A percentile compares a stretch with the other conserved stretches of the same genome.
These are phyloP conservation scores for Drosophila mayri DNA, from an alignment of 1,140 invertebrate species.

Conservation along the genomic window DNA sequence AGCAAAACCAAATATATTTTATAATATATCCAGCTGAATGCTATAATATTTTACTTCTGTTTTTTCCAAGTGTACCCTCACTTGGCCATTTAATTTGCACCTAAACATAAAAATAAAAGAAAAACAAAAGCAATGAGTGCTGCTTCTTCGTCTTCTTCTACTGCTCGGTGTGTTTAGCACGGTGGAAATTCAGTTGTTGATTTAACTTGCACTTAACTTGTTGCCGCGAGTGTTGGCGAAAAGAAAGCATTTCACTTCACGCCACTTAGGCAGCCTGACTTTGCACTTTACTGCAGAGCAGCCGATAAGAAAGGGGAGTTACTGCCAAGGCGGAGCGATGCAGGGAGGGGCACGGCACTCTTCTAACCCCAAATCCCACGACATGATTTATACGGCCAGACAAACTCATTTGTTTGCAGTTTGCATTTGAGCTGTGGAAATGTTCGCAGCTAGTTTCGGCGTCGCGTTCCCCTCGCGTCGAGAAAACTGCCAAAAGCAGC, in stretches of 20 bases:
- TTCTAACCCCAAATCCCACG: constrained; percentile 43
- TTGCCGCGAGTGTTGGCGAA: constrained; percentile 43
- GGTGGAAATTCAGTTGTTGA: constrained; percentile 61
- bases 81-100: constrained; percentile 21
- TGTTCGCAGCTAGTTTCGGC: constrained; percentile 13
- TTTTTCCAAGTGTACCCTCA: constrained; percentile 2
- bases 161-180: constrained; percentile 51
- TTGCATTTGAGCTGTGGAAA: constrained; percentile 33
- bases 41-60: not conserved
- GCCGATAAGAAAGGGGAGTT: constrained; percentile 25
- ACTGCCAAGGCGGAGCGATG: not conserved
- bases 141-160: constrained; percentile 5
- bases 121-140: constrained; percentile 9
- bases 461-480: not conserved
- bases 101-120: not conserved
- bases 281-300: constrained; percentile 45
- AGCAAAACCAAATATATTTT: not conserved
- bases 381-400: constrained; percentile 71
- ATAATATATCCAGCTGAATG: not conserved
- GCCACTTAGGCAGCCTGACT: constrained; percentile 55
- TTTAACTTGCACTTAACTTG: constrained; percentile 57
- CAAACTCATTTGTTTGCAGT: constrained; percentile 69
- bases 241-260: constrained; percentile 62
- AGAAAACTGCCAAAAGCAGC: constrained; percentile 21
- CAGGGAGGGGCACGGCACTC: not conserved